Evolutionary conservation across 2,888 invertebrate genomes (phyloP).

Genomic region (Acrobasis suavella): DNA sequence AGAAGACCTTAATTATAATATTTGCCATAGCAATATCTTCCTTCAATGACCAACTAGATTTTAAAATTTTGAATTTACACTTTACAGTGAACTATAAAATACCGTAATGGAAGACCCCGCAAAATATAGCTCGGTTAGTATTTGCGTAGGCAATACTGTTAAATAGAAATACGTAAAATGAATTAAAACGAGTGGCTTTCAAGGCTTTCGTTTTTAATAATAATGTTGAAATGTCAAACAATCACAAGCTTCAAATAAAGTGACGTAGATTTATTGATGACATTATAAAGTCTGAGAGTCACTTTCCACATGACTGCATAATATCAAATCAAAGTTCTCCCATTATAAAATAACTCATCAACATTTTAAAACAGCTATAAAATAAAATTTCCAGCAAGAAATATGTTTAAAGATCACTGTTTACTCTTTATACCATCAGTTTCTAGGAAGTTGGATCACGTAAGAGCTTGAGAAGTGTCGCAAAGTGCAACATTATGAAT

Average conservation of each 20-base stretch:
- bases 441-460: conserved; percentile 3
- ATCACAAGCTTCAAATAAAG: background rate
- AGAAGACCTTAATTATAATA: no score
- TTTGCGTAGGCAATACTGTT: background rate
- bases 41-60: no score
- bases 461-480: background rate
- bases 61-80: background rate
- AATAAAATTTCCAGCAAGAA: no score
- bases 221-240: background rate
- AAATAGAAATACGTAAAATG: background rate
- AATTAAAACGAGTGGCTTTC: background rate
- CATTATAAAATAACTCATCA: no score
- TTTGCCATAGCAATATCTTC: no score
- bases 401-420: background rate
- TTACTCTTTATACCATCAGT: background rate
- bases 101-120: background rate
- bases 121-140: background rate
- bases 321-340: no score
- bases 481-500: conserved; percentile 26
- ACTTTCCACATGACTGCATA: no score
- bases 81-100: background rate
- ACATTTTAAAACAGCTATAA: no score
- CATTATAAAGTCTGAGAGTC: no score
- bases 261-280: no score
- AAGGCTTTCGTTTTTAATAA: background rate